Evolutionary conservation across 1,140 invertebrate species (phyloP).

Genomic region (Tenebrio molitor): DNA sequence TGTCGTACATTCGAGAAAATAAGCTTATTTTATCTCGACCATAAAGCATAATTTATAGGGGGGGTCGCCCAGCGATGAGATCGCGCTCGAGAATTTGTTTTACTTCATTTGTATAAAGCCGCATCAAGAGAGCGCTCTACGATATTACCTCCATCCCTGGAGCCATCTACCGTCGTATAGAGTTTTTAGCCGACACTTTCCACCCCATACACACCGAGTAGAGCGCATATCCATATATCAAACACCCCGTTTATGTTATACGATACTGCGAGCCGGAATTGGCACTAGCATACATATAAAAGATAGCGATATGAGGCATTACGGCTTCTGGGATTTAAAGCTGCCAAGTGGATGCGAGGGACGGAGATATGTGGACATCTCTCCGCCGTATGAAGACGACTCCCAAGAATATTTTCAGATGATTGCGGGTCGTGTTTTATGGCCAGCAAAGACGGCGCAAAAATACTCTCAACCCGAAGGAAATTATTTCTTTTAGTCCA

Average conservation of each 20-base stretch:
- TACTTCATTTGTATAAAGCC: conserved; percentile 60
- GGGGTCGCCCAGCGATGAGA: conserved; percentile 47
- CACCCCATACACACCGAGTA: conserved; percentile 48
- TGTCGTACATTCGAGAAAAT: conserved; percentile 65
- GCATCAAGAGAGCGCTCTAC: conserved; percentile 45
- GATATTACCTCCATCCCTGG: conserved; percentile 53
- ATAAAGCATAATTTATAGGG: conserved; percentile 64
- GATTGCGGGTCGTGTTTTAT: neutral
- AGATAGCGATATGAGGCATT: conserved; percentile 61
- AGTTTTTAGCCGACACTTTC: conserved; percentile 55
- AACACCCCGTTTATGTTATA: conserved; percentile 56
- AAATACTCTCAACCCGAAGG: too few relatives aligned
- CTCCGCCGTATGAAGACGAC: conserved; percentile 28
- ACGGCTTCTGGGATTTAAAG: conserved; percentile 60
- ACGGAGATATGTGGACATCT: conserved; percentile 56
- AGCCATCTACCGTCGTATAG: conserved; percentile 50
- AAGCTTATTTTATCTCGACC: conserved; percentile 64
- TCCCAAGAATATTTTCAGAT: conserved; percentile 40
- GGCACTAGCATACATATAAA: conserved; percentile 60
- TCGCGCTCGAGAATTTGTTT: conserved; percentile 58
- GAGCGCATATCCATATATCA: conserved; percentile 54
- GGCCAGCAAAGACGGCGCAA: neutral
- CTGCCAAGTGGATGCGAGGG: conserved; percentile 58
- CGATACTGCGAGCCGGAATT: conserved; percentile 58
- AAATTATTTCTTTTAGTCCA: too few relatives aligned